Evolutionary conservation across 2,888 invertebrate genomes (phyloP), one percentile per base, ranked within the genome.

Genomic region (Melieria omissa): DNA sequence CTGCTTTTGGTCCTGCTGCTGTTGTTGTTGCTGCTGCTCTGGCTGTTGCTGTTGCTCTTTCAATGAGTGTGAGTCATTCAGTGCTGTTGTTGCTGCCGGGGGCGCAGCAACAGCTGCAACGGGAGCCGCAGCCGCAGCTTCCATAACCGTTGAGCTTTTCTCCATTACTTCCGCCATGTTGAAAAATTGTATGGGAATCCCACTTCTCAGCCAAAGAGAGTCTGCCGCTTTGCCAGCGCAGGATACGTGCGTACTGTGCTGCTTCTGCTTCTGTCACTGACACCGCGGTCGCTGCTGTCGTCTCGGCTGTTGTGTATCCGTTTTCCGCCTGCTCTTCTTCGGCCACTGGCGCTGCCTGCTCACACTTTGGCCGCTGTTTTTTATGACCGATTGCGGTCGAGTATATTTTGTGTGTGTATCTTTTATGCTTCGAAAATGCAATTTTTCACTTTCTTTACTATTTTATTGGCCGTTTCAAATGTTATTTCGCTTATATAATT

Each of bases 141-240:
- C 84, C 83, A 84, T 79, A 79, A 82, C 74, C 74, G 79, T 74
- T 70, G 81, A 85, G 85, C 84, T 85, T 85, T 84, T 85, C 82
- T 84, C 84, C 82, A 85, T 78, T 76, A 84, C 81, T 80, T 84
- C 84, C 83, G 84, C 84, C 84, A 84, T 84, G 79, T 68, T 72
- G 65, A 7, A 45, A 57, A 46, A 41, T 57, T 55, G 46, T 16
- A n/a, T 57, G 16, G 41, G 47, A 55, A 41, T 62, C 8, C n/a
- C 52, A n/a, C 29, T 29, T 29, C 29, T 29, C 52, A 10, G 52
- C 5, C 9, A 4, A 4, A 5, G n/a, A 52, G 52, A 52, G 52
- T n/a, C 12, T 52, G 52, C 52, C 6, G 52, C 52, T 5, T n/a
- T 4, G 52, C 52, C 5, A 14, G 3, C 29, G 9, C 52, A 52